phyloP scores from a whole-genome alignment of 2,888 invertebrate genomes.

The Sesamia inferens region DNA sequence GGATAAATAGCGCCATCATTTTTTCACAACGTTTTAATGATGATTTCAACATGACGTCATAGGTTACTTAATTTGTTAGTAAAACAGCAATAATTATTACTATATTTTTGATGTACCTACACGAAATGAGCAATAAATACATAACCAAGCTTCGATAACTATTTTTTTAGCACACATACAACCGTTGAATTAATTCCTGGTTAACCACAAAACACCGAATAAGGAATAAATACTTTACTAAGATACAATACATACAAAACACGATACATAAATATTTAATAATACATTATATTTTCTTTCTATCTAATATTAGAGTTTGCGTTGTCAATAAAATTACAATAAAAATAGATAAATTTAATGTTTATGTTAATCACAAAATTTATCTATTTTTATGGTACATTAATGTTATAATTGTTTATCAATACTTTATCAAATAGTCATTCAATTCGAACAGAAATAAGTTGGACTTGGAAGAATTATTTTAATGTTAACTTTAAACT shows the following conservation, averaged over 20 bases:
- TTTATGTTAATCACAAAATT: neutral
- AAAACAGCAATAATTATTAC: constrained; percentile 16
- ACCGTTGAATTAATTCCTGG: constrained; percentile 22
- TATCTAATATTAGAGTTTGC: constrained; percentile 56
- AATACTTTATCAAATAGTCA: constrained; percentile 42
- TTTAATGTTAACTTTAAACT: constrained; percentile 19
- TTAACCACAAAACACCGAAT: constrained; percentile 24
- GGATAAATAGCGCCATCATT: no score
- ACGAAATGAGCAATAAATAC: constrained; percentile 33
- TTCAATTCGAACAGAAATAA: constrained; percentile 26
- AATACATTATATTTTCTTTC: constrained; percentile 43
- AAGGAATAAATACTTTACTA: constrained; percentile 26
- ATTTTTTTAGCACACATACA: constrained; percentile 42
- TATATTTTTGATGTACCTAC: constrained; percentile 3
- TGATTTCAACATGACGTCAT: no score
- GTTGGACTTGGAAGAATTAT: constrained; percentile 40
- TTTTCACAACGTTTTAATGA: no score
- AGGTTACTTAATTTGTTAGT: constrained; percentile 6
- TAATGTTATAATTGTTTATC: constrained; percentile 8
- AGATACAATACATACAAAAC: constrained; percentile 29
- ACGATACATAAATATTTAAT: constrained; percentile 55
- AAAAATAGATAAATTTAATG: no score
- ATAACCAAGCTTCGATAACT: constrained; percentile 35
- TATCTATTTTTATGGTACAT: constrained; percentile 1
- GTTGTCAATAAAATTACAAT: constrained; percentile 14